Evolutionary conservation across 2,797 vertebrate species (phyloP).

Genomic region (Coreius guichenoti): DNA sequence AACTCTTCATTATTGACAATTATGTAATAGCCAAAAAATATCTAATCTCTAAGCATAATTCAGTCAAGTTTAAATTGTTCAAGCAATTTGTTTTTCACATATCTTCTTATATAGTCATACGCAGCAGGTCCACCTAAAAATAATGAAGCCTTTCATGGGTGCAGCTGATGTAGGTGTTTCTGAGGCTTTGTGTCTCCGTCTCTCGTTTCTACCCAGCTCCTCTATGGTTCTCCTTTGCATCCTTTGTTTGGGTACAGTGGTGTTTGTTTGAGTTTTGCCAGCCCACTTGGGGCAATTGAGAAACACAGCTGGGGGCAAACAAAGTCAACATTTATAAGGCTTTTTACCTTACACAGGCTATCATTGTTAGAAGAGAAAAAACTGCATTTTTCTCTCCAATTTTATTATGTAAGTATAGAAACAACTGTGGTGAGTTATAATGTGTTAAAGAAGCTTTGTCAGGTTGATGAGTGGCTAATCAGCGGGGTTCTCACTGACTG

Average conservation of each 20-base stretch:
- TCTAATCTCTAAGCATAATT: not conserved
- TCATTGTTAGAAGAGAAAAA: conserved; percentile 13
- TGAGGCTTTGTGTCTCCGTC: conserved; percentile 42
- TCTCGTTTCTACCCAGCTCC: conserved; percentile 32
- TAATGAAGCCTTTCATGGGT: conserved; percentile 20
- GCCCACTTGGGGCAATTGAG: conserved; percentile 25
- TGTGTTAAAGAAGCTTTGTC: conserved; percentile 18
- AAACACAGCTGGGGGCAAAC: conserved; percentile 39
- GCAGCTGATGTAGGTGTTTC: conserved; percentile 41
- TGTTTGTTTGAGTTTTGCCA: conserved; percentile 32
- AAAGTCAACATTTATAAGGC: conserved; percentile 36
- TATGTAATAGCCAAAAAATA: not conserved
- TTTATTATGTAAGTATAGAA: conserved; percentile 46
- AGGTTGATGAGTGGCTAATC: conserved; percentile 39
- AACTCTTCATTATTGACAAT: not conserved
- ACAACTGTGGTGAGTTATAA: conserved; percentile 23
- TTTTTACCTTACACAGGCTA: conserved; percentile 34
- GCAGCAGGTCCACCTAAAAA: conserved; percentile 13
- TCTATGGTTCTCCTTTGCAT: not conserved
- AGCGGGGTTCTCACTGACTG: conserved; percentile 13
- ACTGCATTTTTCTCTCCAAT: conserved; percentile 14
- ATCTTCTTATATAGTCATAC: not conserved
- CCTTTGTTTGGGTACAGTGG: conserved; percentile 37
- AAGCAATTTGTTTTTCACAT: conserved; percentile 5
- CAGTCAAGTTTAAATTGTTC: not conserved